These are phyloP conservation scores for Drosophila lini DNA, from an alignment of 1,140 invertebrate genomes.

Conservation along the genomic window DNA sequence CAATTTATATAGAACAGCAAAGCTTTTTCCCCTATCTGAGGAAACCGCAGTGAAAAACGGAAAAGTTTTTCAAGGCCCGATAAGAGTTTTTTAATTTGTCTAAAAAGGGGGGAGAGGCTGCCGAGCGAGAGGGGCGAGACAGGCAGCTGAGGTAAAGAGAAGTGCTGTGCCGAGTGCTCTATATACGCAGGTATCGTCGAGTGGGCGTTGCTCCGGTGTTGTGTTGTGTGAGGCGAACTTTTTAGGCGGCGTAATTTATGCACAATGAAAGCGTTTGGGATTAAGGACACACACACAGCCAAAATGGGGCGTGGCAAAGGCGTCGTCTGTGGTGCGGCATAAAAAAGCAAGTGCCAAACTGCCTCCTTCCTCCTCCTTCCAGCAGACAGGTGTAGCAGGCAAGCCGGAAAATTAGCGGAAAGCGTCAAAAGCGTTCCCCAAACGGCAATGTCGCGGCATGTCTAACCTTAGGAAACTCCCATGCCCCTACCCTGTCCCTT, in stretches of 20 bases:
- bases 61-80: constrained; percentile 74
- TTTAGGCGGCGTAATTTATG: constrained; percentile 77
- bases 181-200: constrained; percentile 21
- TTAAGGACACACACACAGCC: constrained; percentile 44
- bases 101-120: constrained; percentile 55
- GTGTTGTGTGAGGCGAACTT: constrained; percentile 49
- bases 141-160: neutral
- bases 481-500: neutral
- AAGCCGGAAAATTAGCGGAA: constrained; percentile 82
- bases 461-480: constrained; percentile 31
- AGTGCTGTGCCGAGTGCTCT: constrained; percentile 10
- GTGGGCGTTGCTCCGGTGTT: constrained; percentile 33
- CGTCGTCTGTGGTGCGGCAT: constrained; percentile 28
- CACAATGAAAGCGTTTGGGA: constrained; percentile 79
- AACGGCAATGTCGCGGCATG: constrained; percentile 76
- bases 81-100: constrained; percentile 82
- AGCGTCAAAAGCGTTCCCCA: constrained; percentile 80
- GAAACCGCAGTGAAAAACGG: constrained; percentile 56
- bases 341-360: constrained; percentile 49
- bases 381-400: constrained; percentile 76
- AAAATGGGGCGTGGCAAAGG: constrained; percentile 38
- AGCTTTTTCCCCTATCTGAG: constrained; percentile 15
- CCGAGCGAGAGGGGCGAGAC: neutral
- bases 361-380: neutral
- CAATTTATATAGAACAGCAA: constrained; percentile 34